phyloP scores from a whole-genome alignment of 2,113 vertebrate species.

The Phaetusa simplex region DNA sequence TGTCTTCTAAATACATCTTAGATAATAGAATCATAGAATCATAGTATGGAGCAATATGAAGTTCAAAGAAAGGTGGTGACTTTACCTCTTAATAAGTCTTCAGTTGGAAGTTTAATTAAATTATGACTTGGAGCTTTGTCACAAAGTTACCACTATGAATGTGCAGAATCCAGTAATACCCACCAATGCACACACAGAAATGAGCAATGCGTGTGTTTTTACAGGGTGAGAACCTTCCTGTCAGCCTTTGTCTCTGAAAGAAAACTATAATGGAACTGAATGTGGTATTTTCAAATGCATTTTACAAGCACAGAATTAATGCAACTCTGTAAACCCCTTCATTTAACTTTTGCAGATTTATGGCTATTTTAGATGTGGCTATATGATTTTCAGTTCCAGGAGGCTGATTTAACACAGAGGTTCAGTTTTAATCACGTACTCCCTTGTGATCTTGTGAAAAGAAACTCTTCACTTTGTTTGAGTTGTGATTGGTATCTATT shows the following conservation, averaged over 20 bases:
- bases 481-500: not conserved
- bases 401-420: not conserved
- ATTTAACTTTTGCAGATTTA: not conserved
- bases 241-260: not conserved
- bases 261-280: not conserved
- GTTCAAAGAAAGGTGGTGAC: not conserved
- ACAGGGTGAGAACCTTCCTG: not conserved
- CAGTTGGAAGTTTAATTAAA: not conserved
- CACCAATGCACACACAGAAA: not conserved
- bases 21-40: not conserved
- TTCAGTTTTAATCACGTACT: not conserved
- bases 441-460: not conserved
- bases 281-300: not conserved
- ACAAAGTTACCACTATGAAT: not conserved
- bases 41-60: not conserved
- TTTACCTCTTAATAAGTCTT: not conserved
- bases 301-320: not conserved
- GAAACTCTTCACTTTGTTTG: not conserved
- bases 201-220: not conserved
- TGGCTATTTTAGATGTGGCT: not conserved
- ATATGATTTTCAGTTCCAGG: not conserved
- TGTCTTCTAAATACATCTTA: not conserved
- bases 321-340: not conserved
- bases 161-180: not conserved
- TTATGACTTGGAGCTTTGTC: not conserved